Evolutionary conservation across 2,797 vertebrate species (phyloP).

Genomic region (Silurus aristotelis): DNA sequence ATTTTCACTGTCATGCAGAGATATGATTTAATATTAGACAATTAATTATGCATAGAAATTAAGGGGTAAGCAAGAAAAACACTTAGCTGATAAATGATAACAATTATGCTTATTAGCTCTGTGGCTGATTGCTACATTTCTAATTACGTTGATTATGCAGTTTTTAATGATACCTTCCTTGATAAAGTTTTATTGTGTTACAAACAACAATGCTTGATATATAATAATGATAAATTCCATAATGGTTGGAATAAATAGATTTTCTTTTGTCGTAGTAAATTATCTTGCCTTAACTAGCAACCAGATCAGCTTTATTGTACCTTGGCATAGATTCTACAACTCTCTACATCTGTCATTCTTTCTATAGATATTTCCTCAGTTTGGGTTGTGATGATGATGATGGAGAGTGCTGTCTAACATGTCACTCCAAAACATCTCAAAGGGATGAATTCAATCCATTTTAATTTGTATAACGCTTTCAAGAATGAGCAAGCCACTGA

Average conservation of each 20-base stretch:
- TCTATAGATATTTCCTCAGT: not conserved
- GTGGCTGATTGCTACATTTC: constrained; percentile 33
- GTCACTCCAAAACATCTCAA: not conserved
- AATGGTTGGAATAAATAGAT: not conserved
- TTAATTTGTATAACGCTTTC: not conserved
- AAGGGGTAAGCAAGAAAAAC: constrained; percentile 26
- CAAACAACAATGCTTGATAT: constrained; percentile 19
- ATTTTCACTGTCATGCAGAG: constrained; percentile 24
- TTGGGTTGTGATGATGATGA: not conserved
- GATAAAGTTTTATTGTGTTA: constrained; percentile 1
- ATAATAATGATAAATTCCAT: constrained; percentile 9
- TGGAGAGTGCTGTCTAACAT: not conserved
- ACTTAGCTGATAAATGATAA: constrained; percentile 38
- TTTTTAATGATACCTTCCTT: constrained; percentile 24
- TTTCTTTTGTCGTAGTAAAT: not conserved
- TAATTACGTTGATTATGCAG: constrained; percentile 25
- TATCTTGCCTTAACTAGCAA: not conserved
- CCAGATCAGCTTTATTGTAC: not conserved
- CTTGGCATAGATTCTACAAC: not conserved
- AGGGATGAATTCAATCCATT: not conserved
- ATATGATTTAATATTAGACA: constrained; percentile 22
- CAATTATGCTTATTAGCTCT: constrained; percentile 45
- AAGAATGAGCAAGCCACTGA: too few relatives aligned
- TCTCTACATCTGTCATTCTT: not conserved
- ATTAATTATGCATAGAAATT: constrained; percentile 25